Evolutionary conservation across 2,113 vertebrate species (phyloP), one percentile per base, ranked within the genome.

Genomic region (Campylomormyrus tamandua): DNA sequence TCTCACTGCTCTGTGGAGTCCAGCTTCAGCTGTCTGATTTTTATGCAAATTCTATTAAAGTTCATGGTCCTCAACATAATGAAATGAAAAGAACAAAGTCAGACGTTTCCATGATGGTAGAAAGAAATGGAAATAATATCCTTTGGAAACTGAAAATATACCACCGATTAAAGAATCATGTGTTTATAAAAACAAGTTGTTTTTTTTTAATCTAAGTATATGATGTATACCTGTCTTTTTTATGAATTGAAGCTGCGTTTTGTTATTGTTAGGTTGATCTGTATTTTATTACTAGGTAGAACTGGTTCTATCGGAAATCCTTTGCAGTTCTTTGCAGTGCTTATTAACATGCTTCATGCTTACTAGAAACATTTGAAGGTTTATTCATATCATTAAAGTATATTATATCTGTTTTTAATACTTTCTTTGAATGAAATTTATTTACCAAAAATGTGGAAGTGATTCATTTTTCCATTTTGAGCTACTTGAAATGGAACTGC

Each of bases 21-120:
- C 92, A 87, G 91, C 92, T 95, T 96, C 95, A 95, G 93, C 92
- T 94, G 96, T 93, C 94, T 95, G 94, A 95, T 96, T 97, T 96
- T 97, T 96, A 97, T 98, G 97, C 96, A 97, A 98, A 98, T 98
- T 97, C 95, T 93, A 95, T 95, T 95, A 96, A 92, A 96, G 95
- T 95, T 96, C 96, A 94, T 93, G 94, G 93, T 94, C 96, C 92
- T 94, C 92, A 86, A 94, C 93, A 96, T 95, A 96, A 97, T 96
- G 94, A 96, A 97, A 97, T 93, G 93, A 96, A 96, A 95, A 96
- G 94, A 96, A 96, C 95, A 95, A 93, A 94, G 93, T 94, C 94
- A 94, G 95, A 95, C 92, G 92, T 96, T 95, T 95, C 93, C 95
- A 96, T 96, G 96, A 97, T 94, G 94, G 94, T 93, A 96, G 96